A percentile compares a stretch with the other conserved stretches of the same genome.
phyloP scores from a whole-genome alignment of 1,140 invertebrate genomes.

The Archivesica marissinica region DNA sequence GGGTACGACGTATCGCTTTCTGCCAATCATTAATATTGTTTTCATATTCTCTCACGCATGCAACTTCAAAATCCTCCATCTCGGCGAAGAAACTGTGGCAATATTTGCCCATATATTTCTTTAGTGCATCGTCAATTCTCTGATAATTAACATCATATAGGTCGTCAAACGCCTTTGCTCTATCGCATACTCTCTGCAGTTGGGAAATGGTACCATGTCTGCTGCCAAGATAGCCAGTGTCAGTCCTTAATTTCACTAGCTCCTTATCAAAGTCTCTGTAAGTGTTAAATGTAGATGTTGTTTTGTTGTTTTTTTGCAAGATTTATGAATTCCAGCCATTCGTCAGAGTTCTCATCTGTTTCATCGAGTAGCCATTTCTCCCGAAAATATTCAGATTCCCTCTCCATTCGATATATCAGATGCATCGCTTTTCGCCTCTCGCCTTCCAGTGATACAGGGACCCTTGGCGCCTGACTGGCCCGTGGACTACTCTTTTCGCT shows the following conservation, averaged over 20 bases:
- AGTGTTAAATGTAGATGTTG: not conserved
- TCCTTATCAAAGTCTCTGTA: constrained; percentile 35
- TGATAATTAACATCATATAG: constrained; percentile 26
- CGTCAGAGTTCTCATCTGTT: constrained; percentile 50
- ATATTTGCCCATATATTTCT: constrained; percentile 62
- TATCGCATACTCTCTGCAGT: constrained; percentile 40
- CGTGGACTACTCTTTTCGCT: constrained; percentile 51
- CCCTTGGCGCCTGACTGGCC: constrained; percentile 44
- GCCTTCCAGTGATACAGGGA: constrained; percentile 51
- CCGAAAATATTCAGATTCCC: constrained; percentile 28
- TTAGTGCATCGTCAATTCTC: constrained; percentile 35
- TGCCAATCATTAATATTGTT: constrained; percentile 58
- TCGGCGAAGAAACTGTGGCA: constrained; percentile 58
- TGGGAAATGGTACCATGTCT: constrained; percentile 26
- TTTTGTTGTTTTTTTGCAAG: constrained; percentile 31
- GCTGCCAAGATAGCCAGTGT: constrained; percentile 37
- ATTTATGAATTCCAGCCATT: constrained; percentile 55
- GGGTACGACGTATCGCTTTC: constrained; percentile 9
- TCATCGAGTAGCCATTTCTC: constrained; percentile 50
- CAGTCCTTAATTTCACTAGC: constrained; percentile 21
- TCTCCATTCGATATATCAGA: constrained; percentile 48
- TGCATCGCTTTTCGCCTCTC: constrained; percentile 57
- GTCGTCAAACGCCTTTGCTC: constrained; percentile 41
- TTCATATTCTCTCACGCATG: constrained; percentile 57
- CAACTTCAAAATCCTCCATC: constrained; percentile 51